Percentiles rank a stretch among this genome's conserved stretches.
These are phyloP conservation scores for Gallinago paraguaiae DNA, from an alignment of 2,113 vertebrate species.

Conservation along the genomic window DNA sequence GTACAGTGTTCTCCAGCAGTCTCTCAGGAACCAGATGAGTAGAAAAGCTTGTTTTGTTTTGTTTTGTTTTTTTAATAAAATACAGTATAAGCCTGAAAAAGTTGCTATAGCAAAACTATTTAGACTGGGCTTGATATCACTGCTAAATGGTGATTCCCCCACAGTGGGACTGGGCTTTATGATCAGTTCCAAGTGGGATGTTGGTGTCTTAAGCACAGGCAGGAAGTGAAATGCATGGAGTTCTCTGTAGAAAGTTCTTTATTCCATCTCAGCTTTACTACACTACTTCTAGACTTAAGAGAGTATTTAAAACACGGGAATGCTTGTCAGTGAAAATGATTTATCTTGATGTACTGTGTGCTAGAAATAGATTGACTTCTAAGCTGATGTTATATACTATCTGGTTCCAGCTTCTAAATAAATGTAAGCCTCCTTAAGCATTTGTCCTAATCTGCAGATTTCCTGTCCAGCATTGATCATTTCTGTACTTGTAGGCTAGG, in stretches of 20 bases:
- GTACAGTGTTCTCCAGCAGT: background rate
- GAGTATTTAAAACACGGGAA: background rate
- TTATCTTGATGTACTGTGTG: background rate
- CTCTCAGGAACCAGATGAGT: background rate
- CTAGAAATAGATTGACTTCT: conserved; percentile 41
- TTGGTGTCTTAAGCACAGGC: background rate
- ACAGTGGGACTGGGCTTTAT: background rate
- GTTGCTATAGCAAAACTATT: background rate
- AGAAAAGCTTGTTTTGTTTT: background rate
- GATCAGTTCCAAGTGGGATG: background rate
- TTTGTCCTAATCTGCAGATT: conserved; percentile 15
- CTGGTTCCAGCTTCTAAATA: conserved; percentile 35
- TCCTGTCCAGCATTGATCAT: background rate
- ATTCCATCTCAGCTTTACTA: background rate
- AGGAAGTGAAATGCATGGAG: background rate
- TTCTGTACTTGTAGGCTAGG: background rate
- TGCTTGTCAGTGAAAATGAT: background rate
- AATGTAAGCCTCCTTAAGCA: conserved; percentile 31
- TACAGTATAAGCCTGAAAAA: background rate
- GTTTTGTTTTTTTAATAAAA: background rate
- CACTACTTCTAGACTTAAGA: background rate
- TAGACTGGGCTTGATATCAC: background rate
- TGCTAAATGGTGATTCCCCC: background rate
- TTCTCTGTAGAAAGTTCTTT: background rate
- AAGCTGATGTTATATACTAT: conserved; percentile 10